Base-by-base conservation (phyloP, 2,113 vertebrate species). In the Gyps fulvus region DNA sequence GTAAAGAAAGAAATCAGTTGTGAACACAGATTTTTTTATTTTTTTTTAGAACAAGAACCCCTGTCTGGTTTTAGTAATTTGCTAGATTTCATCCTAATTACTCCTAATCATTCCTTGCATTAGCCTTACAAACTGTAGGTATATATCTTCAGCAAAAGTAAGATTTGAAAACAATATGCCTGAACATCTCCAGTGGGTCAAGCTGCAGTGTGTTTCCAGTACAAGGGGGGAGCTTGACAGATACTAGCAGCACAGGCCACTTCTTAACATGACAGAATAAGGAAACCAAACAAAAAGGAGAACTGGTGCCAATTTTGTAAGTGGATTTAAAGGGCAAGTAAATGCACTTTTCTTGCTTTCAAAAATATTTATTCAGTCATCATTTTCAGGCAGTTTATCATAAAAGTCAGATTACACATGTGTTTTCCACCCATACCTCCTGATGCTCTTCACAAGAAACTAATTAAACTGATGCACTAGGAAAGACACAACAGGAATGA, bases 51-150 rank as follows among this genome's bases (percentile, higher is more conserved):
- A 49, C 5, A 62, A 18, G 2, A 12, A 8, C 4, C 15, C 10
- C 18, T 78, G 43, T 74, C 86, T 90, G 42, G 34, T 78, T 71
- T 97, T 62, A 92, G 80, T 87, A 87, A 95, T 97, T 97, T 96
- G 69, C 85, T 96, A 97, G 88, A 96, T 96, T 97, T 97, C 80
- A 94, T 92, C 73, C 77, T 96, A 94, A 97, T 94, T 97, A 83
- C 31, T 96, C 59, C 65, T 91, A 95, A 95, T 95, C 92, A 94
- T 95, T 98, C 90, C 89, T 95, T 95, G 45, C 77, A 94, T 97
- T 97, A 96, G 59, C 85, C 54, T 94, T 80, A 77, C 96, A 94
- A 80, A 50, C 69, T 83, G 61, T 66, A 45, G 66, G 77, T 94
- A 92, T 92, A 43, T 81, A 92, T 92, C 92, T 92, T 96, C 92